Evolutionary conservation across 2,113 vertebrate species (phyloP), one percentile per base, ranked within the genome.

Genomic region (Tylochromis polylepis): DNA sequence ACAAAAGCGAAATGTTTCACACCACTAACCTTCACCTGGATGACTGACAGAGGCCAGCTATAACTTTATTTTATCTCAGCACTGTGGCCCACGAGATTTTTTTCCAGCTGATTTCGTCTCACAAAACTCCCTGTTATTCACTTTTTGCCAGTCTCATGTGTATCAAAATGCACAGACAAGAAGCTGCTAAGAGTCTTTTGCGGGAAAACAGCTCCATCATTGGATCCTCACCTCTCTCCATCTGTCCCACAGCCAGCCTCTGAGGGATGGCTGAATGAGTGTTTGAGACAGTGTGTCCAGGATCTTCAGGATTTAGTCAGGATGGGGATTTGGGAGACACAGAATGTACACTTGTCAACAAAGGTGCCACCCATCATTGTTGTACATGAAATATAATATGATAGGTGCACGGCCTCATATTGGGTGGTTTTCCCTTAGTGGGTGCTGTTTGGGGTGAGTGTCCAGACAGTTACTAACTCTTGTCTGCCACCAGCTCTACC

Each of bases 291-390:
- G 78, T 84, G 87, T 89, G 82, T 92, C 81, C 81, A 65, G 41
- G 62, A 85, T 82, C 87, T 84, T 86, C n/a, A 85, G 85, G 65
- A 85, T 87, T 78, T 84, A 79, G 80, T 91, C 87, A 93, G 79
- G 79, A 57, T 77, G 60, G 56, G 51, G 77, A 79, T 81, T 80
- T 81, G 6, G 87, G 88, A 86, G 89, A 91, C 80, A 8, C 5
- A 53, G 75, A 89, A 90, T 79, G 85, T 85, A 59, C 82, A 89
- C 90, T 92, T 93, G 91, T 94, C 94, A 95, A 89, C 92, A 88
- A 89, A 88, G 43, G 81, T 89, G 83, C 60, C 65, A 89, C 81
- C 83, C 89, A 72, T 94, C 92, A 92, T 88, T 85, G 22, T 59
- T 24, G 81, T 57, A 57, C 38, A 85, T 75, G 81, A 88, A 93